Evolutionary conservation across 2,888 invertebrate genomes (phyloP).

Genomic region (Actias luna): DNA sequence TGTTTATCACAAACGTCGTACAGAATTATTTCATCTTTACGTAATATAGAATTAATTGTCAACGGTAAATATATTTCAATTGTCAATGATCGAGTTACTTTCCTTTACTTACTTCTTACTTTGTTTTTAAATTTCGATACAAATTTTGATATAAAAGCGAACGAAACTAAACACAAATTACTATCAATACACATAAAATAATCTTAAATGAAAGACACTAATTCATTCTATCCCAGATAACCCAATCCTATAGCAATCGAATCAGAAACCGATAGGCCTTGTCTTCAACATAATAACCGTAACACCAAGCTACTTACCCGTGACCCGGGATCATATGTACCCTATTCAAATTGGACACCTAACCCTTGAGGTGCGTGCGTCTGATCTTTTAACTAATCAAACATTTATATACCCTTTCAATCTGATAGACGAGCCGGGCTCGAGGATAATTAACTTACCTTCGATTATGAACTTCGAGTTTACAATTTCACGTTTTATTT

Average conservation of each 20-base stretch:
- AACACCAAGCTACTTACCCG: background rate
- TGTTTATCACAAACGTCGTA: too few relatives aligned
- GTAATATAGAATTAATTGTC: too few relatives aligned
- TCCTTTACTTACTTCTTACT: too few relatives aligned
- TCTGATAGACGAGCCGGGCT: background rate
- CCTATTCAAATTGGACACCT: conserved; percentile 4
- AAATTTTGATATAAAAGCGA: too few relatives aligned
- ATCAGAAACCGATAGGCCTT: background rate
- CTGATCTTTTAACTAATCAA: conserved; percentile 8
- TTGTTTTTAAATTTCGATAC: too few relatives aligned
- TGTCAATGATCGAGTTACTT: too few relatives aligned
- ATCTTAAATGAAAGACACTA: too few relatives aligned
- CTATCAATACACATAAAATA: too few relatives aligned
- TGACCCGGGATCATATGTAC: conserved; percentile 1
- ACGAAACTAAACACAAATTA: too few relatives aligned
- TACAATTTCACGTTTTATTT: background rate
- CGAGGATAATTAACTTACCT: background rate
- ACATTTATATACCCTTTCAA: conserved; percentile 3
- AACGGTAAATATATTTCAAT: too few relatives aligned
- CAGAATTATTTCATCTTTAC: too few relatives aligned
- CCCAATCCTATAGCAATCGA: background rate
- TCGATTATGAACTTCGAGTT: background rate
- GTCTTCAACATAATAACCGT: background rate
- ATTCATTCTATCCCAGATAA: background rate
- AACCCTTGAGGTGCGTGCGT: conserved; percentile 2